Evolutionary conservation across 2,797 vertebrate species (phyloP).

Genomic region (Apogon talboti): DNA sequence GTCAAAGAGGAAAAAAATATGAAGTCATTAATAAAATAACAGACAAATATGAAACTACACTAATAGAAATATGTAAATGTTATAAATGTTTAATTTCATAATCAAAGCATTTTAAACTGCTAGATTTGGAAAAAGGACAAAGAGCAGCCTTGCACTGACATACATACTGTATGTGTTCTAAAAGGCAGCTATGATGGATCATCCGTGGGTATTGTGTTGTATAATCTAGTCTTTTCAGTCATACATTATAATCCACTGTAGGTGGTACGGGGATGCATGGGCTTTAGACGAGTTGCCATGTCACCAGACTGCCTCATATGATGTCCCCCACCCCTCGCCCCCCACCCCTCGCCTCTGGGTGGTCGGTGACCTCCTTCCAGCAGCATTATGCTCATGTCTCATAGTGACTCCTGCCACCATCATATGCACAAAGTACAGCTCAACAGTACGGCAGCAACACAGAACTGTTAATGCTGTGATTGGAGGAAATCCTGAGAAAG

Average conservation of each 20-base stretch:
- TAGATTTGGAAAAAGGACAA: constrained; percentile 56
- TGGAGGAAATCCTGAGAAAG: constrained; percentile 39
- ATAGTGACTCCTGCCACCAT: constrained; percentile 27
- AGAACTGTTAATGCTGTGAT: constrained; percentile 31
- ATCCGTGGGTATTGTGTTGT: constrained; percentile 62
- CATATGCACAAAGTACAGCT: constrained; percentile 19
- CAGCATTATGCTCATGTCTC: constrained; percentile 59
- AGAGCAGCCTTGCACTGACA: constrained; percentile 58
- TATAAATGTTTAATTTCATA: constrained; percentile 50
- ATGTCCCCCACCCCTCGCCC: constrained; percentile 31
- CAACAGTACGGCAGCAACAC: constrained; percentile 13
- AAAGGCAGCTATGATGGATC: constrained; percentile 66
- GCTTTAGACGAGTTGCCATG: constrained; percentile 75
- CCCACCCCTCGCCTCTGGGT: constrained; percentile 56
- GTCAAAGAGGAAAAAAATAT: constrained; percentile 54
- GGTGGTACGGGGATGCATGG: constrained; percentile 70
- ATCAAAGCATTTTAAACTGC: constrained; percentile 45
- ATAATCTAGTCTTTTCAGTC: constrained; percentile 64
- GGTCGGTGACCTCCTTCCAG: constrained; percentile 77
- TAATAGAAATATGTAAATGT: constrained; percentile 37
- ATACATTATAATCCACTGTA: constrained; percentile 76
- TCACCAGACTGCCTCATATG: constrained; percentile 74
- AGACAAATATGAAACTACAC: constrained; percentile 9
- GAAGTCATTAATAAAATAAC: constrained; percentile 52
- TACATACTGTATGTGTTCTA: constrained; percentile 39